Evolutionary conservation across 2,113 vertebrate species (phyloP).

Genomic region (Uropsilus gracilis): DNA sequence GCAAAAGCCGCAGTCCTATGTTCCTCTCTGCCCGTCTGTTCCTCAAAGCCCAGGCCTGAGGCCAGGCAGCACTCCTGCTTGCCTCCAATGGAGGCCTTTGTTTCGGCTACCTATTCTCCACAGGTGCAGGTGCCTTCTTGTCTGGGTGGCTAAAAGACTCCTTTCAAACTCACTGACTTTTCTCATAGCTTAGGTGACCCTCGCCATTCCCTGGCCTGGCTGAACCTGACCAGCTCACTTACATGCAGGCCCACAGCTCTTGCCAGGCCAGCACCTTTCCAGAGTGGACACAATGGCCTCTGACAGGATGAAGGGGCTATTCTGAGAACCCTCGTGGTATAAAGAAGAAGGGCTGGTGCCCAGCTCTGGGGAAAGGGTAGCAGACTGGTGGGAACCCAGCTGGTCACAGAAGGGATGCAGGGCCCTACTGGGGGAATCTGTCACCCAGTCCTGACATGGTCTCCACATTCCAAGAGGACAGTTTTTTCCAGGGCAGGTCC

Average conservation of each 20-base stretch:
- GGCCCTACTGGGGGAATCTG: not conserved
- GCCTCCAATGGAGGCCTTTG: not conserved
- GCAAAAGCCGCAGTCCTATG: not conserved
- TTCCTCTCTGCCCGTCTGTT: not conserved
- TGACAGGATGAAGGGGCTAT: not conserved
- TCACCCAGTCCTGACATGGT: not conserved
- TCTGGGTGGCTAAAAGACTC: not conserved
- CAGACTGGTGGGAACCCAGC: too few relatives aligned
- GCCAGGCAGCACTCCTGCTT: not conserved
- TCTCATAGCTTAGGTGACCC: not conserved
- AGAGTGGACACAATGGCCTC: not conserved
- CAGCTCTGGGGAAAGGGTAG: not conserved
- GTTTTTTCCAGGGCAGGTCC: not conserved
- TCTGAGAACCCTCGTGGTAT: not conserved
- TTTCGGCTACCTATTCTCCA: not conserved
- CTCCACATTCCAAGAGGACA: not conserved
- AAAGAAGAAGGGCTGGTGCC: not conserved
- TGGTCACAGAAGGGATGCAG: not conserved
- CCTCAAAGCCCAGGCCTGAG: not conserved
- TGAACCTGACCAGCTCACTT: not conserved
- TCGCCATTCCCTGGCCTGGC: not conserved
- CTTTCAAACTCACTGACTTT: not conserved
- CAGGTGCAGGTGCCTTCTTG: not conserved
- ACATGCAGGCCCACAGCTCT: not conserved
- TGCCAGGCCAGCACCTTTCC: not conserved